phyloP scores from a whole-genome alignment of 2,113 vertebrate genomes.

The Sylvietta virens region DNA sequence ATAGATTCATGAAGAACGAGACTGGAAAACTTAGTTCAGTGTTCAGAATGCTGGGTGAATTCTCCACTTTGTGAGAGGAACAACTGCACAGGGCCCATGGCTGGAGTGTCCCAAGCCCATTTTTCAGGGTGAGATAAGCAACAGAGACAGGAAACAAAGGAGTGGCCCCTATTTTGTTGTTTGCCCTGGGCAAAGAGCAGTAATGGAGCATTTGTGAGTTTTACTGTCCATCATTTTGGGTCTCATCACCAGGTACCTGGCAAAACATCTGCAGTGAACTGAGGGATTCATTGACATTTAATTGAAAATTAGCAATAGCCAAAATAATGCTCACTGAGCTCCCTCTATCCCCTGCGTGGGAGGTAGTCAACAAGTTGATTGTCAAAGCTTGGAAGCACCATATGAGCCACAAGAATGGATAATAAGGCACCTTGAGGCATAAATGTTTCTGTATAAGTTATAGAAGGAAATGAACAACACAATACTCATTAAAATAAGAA shows the following conservation, averaged over 20 bases:
- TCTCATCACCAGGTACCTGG: not conserved
- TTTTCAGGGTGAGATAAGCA: not conserved
- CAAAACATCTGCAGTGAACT: not conserved
- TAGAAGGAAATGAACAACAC: not conserved
- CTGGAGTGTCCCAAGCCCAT: not conserved
- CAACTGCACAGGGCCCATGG: not conserved
- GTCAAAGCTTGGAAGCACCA: not conserved
- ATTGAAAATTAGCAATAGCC: not conserved
- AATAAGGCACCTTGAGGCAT: not conserved
- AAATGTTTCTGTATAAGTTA: slow-evolving; percentile 19
- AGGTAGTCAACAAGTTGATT: not conserved
- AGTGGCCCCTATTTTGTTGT: not conserved
- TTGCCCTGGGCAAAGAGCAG: not conserved
- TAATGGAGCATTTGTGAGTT: not conserved
- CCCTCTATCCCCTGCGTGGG: not conserved
- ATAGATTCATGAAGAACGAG: not conserved
- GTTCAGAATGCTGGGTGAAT: not conserved
- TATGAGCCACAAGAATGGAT: not conserved
- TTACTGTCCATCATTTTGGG: not conserved
- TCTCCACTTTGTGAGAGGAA: not conserved
- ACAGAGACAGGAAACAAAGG: not conserved
- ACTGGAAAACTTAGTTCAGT: not conserved
- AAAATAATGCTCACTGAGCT: not conserved
- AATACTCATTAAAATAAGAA: not conserved
- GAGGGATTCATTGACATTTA: not conserved